Evolutionary conservation across 1,140 invertebrate species (phyloP).

Genomic region (Ostrea edulis): DNA sequence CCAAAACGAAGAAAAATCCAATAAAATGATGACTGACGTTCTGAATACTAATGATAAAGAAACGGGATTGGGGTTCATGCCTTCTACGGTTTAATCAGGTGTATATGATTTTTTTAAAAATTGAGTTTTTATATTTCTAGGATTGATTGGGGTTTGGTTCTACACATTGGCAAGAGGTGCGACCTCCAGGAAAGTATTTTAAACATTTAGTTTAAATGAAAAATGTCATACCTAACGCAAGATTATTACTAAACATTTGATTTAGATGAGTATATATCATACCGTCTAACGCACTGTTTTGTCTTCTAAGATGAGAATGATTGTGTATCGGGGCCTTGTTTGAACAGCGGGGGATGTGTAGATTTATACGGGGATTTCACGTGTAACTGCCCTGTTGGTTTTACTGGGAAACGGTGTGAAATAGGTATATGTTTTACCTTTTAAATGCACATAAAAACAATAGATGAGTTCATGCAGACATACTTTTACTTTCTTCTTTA

Average conservation of each 20-base stretch:
- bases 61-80: too few species aligned
- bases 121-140: not conserved
- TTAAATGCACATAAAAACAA: too few species aligned
- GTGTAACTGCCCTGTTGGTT: constrained; percentile 40
- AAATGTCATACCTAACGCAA: not conserved
- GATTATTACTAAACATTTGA: not conserved
- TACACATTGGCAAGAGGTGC: not conserved
- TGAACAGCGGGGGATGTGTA: constrained; percentile 22
- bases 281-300: not conserved
- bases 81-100: too few species aligned
- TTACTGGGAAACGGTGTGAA: constrained; percentile 12
- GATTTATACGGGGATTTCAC: constrained; percentile 19
- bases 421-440: not conserved
- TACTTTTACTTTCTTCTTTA: too few species aligned
- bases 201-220: not conserved
- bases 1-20: too few species aligned
- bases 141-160: constrained; percentile 4
- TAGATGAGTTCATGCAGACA: too few species aligned
- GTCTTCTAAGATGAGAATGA: constrained; percentile 42
- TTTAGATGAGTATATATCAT: not conserved
- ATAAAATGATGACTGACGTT: too few species aligned
- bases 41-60: too few species aligned
- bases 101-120: too few species aligned
- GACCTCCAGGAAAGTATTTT: not conserved
- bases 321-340: not conserved